These are phyloP conservation scores for Neuroterus valhalla DNA, from an alignment of 1,140 invertebrate species.

Conservation along the genomic window DNA sequence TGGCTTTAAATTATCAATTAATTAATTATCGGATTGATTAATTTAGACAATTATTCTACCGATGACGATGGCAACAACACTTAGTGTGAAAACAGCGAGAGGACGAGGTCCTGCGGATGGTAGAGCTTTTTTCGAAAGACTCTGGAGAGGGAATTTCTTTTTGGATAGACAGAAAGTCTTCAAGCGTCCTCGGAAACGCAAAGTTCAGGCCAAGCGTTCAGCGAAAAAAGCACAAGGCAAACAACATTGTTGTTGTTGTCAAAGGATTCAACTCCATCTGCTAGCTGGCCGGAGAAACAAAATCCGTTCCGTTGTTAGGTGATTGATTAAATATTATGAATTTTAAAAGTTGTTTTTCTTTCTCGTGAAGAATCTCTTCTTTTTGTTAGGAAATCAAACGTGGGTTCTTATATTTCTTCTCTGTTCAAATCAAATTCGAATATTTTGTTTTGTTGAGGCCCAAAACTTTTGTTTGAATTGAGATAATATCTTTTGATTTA, in stretches of 20 bases:
- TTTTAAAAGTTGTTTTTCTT: background rate
- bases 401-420: too few species aligned
- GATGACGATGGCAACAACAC: constrained; percentile 61
- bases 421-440: too few species aligned
- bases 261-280: constrained; percentile 69
- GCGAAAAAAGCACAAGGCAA: constrained; percentile 49
- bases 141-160: constrained; percentile 70
- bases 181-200: constrained; percentile 65
- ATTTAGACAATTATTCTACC: background rate
- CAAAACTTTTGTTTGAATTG: too few species aligned
- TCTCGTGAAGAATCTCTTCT: too few species aligned
- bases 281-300: constrained; percentile 67
- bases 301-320: constrained; percentile 71
- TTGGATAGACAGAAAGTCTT: constrained; percentile 66
- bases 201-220: constrained; percentile 55
- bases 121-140: constrained; percentile 68
- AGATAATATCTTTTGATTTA: too few species aligned
- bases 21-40: background rate
- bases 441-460: too few species aligned
- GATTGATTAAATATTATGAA: constrained; percentile 46
- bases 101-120: constrained; percentile 71
- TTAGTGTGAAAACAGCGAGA: constrained; percentile 59
- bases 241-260: constrained; percentile 72
- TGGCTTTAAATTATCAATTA: background rate
- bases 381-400: too few species aligned